These are phyloP conservation scores for Periphyllus acericola DNA, from an alignment of 2,888 invertebrate genomes.

Conservation along the genomic window DNA sequence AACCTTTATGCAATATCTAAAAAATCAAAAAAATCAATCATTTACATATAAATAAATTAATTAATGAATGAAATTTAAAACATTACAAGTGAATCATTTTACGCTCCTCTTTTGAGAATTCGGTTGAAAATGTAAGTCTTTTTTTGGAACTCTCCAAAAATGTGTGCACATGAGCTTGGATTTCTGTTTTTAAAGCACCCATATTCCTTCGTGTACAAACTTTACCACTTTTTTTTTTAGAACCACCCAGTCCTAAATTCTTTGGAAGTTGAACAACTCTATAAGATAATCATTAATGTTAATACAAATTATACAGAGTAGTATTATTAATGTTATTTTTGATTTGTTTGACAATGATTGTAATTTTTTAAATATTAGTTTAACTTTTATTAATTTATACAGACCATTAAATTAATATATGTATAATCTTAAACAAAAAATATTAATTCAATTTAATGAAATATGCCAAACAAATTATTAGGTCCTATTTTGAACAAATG, in stretches of 20 bases:
- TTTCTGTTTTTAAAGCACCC: not conserved
- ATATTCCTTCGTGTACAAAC: not conserved
- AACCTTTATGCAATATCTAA: conserved; percentile 68
- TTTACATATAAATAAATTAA: not conserved
- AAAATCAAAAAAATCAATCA: conserved; percentile 63
- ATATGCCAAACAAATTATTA: not conserved
- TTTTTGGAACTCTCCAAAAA: not conserved
- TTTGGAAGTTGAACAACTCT: conserved; percentile 13
- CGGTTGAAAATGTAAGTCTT: conserved; percentile 68
- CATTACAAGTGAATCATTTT: conserved; percentile 72
- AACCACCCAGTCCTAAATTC: not conserved
- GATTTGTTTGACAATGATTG: not conserved
- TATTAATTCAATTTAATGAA: not conserved
- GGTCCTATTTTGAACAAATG: not conserved
- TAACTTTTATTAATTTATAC: too few relatives aligned
- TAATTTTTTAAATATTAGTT: too few relatives aligned
- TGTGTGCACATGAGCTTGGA: not conserved
- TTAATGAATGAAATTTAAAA: not conserved
- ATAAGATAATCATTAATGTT: not conserved
- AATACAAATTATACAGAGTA: not conserved
- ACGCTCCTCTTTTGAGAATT: conserved; percentile 76
- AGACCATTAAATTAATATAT: too few relatives aligned
- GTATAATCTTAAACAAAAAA: too few relatives aligned
- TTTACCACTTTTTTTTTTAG: not conserved
- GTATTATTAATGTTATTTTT: not conserved